Base-by-base conservation (phyloP, 2,113 vertebrate genomes). In the Epinephelus lanceolatus region DNA sequence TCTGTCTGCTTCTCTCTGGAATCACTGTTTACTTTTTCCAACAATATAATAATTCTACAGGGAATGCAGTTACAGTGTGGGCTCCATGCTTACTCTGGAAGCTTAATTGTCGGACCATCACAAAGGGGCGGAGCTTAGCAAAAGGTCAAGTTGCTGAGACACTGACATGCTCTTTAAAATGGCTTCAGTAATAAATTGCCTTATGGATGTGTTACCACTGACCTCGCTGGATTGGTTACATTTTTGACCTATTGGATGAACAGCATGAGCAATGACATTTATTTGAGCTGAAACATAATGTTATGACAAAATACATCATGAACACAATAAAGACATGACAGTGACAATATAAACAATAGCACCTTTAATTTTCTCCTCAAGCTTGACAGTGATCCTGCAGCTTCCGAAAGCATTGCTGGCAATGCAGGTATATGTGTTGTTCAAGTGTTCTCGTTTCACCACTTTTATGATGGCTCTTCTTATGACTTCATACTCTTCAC, bases 361-460 rank as follows among this genome's bases (percentile, higher is more conserved):
- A 95, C 94, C 91, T 89, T 72, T 40, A 27, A 3, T 42, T 83
- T 94, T 97, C 66, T 86, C 80, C 85, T 80, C 93, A 42, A 99
- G 93, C 18, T 60, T 95, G 80, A 97, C 60, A 8, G 93, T 92
- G 59, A 74, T 86, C 0, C 76, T 96, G 4, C 14, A 45, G 23
- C 93, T 97, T n/a, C 97, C 97, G 2, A 93, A 23, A 1, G 83
- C 91, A 81, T 98, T 98, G 51, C 91, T 91, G 76, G 96, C 96
- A 72, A 95, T 88, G 75, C 98, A 99, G 0, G 92, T 94, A 40
- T 96, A 97, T 0, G 73, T 95, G 76, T 88, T 90, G 56, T 17
- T 87, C 65, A 98, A 80, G 83, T 98, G 92, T 1, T 76, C 85
- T 76, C 71, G 70, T 0, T 93, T 96, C 79, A 98, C 95, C 86